Evolutionary conservation across 2,113 vertebrate genomes (phyloP).

Genomic region (Grammomys surdaster): DNA sequence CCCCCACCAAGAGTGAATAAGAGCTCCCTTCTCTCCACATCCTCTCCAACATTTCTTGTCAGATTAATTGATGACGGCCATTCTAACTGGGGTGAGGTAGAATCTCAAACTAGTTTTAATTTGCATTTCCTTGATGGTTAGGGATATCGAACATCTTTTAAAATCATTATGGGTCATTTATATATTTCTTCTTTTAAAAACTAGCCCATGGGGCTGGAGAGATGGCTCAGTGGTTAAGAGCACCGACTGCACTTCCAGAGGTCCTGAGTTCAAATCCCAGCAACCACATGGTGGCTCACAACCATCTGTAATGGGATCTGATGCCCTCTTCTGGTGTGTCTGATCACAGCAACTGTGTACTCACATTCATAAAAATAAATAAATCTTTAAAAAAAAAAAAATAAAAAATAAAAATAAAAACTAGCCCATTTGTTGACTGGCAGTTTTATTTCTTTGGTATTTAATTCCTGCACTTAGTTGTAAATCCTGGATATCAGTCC

Average conservation of each 20-base stretch:
- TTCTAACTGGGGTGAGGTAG: neutral
- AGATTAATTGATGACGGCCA: neutral
- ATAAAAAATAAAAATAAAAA: too few species aligned
- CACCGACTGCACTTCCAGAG: too few species aligned
- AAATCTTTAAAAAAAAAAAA: too few species aligned
- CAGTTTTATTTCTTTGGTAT: neutral
- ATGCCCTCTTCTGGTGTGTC: too few species aligned
- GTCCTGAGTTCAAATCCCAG: too few species aligned
- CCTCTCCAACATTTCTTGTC: neutral
- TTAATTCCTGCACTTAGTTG: neutral
- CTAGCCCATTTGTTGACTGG: neutral
- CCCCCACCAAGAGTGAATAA: neutral
- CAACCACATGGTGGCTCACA: too few species aligned
- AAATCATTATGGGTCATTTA: neutral
- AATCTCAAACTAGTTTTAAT: neutral
- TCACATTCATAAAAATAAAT: too few species aligned
- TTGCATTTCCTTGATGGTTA: neutral
- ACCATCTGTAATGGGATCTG: too few species aligned
- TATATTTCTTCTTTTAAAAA: slow-evolving; percentile 20
- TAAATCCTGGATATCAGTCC: neutral
- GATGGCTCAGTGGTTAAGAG: too few species aligned
- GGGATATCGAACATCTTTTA: neutral
- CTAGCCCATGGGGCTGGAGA: too few species aligned
- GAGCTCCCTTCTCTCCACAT: neutral
- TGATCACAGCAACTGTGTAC: too few species aligned